A percentile compares a stretch with the other conserved stretches of the same genome.
Evolutionary conservation across 2,797 vertebrate species (phyloP).

Genomic region (Sarcoramphus papa): DNA sequence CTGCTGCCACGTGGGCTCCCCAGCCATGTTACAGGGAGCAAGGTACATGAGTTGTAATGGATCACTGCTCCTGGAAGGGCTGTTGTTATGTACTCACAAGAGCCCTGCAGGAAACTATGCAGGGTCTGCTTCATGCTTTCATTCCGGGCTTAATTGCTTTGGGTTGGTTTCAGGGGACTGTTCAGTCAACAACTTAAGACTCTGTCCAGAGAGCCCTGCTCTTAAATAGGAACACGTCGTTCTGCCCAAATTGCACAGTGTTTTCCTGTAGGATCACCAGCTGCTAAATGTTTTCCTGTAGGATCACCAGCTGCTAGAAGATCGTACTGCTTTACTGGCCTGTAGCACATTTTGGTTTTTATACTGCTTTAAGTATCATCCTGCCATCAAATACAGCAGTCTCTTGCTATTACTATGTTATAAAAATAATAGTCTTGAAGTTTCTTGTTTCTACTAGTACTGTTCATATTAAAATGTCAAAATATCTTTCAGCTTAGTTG

Average conservation of each 20-base stretch:
- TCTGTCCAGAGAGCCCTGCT: background rate
- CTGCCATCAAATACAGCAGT: background rate
- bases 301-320: background rate
- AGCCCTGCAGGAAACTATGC: background rate
- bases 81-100: background rate
- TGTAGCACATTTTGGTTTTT: background rate
- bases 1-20: background rate
- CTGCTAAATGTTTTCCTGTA: background rate
- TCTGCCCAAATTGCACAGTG: background rate
- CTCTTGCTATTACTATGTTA: background rate
- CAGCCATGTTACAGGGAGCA: background rate
- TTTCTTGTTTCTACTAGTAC: background rate
- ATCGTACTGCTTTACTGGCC: background rate
- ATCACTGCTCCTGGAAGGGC: background rate
- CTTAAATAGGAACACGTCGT: background rate
- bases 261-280: background rate
- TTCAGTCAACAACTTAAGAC: background rate
- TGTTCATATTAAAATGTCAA: background rate
- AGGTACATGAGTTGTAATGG: background rate
- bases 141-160: background rate
- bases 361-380: background rate
- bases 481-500: background rate
- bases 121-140: background rate
- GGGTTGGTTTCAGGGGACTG: background rate
- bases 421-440: background rate